A percentile compares a stretch with the other conserved stretches of the same genome.
Conservation (phyloP, 2,888 invertebrate species). For the Cepaea hortensis region DNA sequence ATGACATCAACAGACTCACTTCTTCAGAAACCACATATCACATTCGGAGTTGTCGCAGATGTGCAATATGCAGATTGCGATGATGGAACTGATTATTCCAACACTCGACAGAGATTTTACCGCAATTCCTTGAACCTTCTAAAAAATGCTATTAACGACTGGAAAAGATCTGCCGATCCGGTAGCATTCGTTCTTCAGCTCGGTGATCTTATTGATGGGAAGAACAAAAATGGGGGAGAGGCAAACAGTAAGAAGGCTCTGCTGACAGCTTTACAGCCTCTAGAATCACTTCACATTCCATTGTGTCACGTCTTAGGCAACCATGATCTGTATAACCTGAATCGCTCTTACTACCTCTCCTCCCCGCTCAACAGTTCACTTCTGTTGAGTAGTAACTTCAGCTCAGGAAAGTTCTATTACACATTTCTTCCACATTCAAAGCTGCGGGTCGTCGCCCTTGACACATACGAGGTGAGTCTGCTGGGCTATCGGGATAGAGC, state of each 20-base stretch:
- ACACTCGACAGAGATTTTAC: slow-evolving; percentile 72
- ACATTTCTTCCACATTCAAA: slow-evolving; percentile 64
- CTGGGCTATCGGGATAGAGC: slow-evolving; percentile 64
- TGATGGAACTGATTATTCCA: slow-evolving; percentile 70
- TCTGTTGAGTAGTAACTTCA: slow-evolving; percentile 42
- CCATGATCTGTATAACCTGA: slow-evolving; percentile 76
- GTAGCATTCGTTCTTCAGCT: slow-evolving; percentile 74
- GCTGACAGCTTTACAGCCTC: slow-evolving; percentile 62
- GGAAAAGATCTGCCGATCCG: slow-evolving; percentile 59
- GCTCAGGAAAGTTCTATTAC: slow-evolving; percentile 65
- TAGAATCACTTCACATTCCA: slow-evolving; percentile 58
- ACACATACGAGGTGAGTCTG: slow-evolving; percentile 74
- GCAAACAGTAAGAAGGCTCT: slow-evolving; percentile 64
- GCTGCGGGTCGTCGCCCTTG: slow-evolving; percentile 71
- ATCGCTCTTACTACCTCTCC: slow-evolving; percentile 61
- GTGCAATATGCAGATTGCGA: slow-evolving; percentile 76
- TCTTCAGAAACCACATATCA: slow-evolving; percentile 49
- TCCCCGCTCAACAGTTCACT: slow-evolving; percentile 59
- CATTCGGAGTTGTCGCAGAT: slow-evolving; percentile 76
- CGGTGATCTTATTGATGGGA: slow-evolving; percentile 76
- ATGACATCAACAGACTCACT: slow-evolving; percentile 10
- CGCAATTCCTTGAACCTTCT: slow-evolving; percentile 71
- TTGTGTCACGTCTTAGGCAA: slow-evolving; percentile 75
- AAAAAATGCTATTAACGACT: slow-evolving; percentile 67
- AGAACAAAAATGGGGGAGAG: slow-evolving; percentile 59